Evolutionary conservation across 2,888 invertebrate genomes (phyloP).

Genomic region (Coleophora flavipennella): DNA sequence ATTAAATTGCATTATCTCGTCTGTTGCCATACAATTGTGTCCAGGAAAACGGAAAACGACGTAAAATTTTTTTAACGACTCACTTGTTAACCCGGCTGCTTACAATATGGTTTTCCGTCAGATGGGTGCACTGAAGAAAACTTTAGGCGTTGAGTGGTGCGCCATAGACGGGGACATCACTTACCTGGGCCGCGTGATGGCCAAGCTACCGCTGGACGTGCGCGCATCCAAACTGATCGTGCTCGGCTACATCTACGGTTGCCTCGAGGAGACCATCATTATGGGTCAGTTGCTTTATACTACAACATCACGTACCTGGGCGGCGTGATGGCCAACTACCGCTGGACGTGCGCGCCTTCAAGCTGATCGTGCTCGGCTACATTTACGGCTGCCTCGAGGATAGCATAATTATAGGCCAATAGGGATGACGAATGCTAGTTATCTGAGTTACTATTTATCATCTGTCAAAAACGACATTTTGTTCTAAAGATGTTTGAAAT

Average conservation of each 20-base stretch:
- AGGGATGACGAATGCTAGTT: too few species aligned
- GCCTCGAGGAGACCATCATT: conserved; percentile 86
- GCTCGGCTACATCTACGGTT: conserved; percentile 88
- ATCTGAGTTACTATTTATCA: too few species aligned
- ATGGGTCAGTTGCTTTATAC: conserved; percentile 71
- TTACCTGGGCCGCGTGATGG: conserved; percentile 87
- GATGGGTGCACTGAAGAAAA: conserved; percentile 84
- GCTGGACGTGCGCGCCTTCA: conserved; percentile 84
- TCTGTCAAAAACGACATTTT: too few species aligned
- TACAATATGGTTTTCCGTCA: conserved; percentile 26
- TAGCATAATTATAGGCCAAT: too few species aligned
- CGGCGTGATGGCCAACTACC: conserved; percentile 87
- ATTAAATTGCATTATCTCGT: too few species aligned
- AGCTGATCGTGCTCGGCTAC: conserved; percentile 89
- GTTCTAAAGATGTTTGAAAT: too few species aligned
- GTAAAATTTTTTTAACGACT: too few species aligned
- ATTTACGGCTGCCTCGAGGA: conserved; percentile 88
- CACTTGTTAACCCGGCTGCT: too few species aligned
- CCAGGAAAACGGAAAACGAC: too few species aligned
- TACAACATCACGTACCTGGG: conserved; percentile 90
- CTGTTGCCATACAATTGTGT: too few species aligned
- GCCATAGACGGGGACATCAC: conserved; percentile 89
- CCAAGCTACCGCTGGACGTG: conserved; percentile 86
- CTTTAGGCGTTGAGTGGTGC: conserved; percentile 62
- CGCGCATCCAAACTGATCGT: conserved; percentile 86